These are phyloP conservation scores for Zygaena filipendulae DNA, from an alignment of 2,888 invertebrate species.

Conservation along the genomic window DNA sequence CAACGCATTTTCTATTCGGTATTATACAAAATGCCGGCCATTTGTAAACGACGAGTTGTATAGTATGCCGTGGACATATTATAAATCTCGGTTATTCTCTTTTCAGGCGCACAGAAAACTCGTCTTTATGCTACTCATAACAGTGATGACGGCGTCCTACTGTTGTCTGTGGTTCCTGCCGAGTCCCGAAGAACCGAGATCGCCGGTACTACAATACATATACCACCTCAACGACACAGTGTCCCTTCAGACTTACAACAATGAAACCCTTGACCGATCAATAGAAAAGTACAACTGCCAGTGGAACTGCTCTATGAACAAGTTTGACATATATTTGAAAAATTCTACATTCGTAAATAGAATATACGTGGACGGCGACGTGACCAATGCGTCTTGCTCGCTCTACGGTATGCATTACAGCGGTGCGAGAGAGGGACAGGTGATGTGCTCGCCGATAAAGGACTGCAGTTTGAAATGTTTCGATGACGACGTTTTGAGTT, in stretches of 20 bases:
- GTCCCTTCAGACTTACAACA: conserved; percentile 26
- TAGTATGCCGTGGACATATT: too few species aligned
- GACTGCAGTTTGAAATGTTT: conserved; percentile 44
- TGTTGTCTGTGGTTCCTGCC: conserved; percentile 75
- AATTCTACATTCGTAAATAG: conserved; percentile 38
- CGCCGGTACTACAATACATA: conserved; percentile 29
- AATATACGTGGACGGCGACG: conserved; percentile 31
- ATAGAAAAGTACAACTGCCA: conserved; percentile 43
- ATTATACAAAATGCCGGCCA: too few species aligned
- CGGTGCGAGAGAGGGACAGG: conserved; percentile 27
- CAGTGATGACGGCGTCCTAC: conserved; percentile 73
- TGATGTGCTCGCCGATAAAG: conserved; percentile 32
- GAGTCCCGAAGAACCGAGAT: conserved; percentile 18
- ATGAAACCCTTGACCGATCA: conserved; percentile 15
- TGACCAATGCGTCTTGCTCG: conserved; percentile 36
- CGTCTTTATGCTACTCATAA: conserved; percentile 75
- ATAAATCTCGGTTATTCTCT: too few species aligned
- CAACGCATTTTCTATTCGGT: too few species aligned
- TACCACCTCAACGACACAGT: conserved; percentile 48
- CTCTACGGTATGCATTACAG: conserved; percentile 38
- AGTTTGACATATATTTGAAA: conserved; percentile 38
- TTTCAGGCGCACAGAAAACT: conserved; percentile 71
- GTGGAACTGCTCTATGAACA: conserved; percentile 38
- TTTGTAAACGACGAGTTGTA: too few species aligned
- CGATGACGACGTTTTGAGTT: conserved; percentile 29